Base-by-base conservation (phyloP, 2,797 vertebrate genomes). In the Spinibarbus caldwelli region DNA sequence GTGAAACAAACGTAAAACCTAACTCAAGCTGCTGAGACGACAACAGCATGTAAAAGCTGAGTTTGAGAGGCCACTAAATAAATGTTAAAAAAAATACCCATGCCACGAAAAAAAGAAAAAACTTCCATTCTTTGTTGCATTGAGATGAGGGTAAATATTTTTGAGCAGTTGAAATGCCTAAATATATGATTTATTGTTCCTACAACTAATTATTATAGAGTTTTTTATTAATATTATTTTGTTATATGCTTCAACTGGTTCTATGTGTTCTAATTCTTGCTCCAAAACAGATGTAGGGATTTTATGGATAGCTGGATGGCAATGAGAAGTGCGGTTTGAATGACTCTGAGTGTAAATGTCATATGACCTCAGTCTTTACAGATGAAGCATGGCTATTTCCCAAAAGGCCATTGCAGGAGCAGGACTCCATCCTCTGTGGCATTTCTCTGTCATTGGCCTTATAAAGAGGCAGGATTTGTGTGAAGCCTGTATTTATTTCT, bases 1-100 rank as follows among this genome's bases (percentile, higher is more conserved):
- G 29, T 76, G 62, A 89, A 88, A 90, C 77, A 93, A 87, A 89
- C 88, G 82, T 89, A 89, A 90, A 90, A 70, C 73, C 80, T 15
- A 66, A 84, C 62, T 86, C 78, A 82, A 81, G 59, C 59, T 79
- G 79, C 68, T 84, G 81, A 75, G 64, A 23, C 73, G 5, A 87
- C 88, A 86, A 89, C 80, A 91, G 85, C 43, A 87, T 41, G 82
- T 72, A 82, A 83, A 89, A 80, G 78, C 29, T 64, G 84, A 82
- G 89, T 88, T 91, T 62, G 66, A 87, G 80, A 84, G 84, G 52
- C 83, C 73, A 85, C 36, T 82, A 84, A 86, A 87, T 72, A 87
- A 81, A 85, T 59, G 84, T 75, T 19, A 47, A 84, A 47, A 84
- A 84, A 83, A 86, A 34, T 62, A 85, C 75, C 76, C 75, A 71